A percentile compares a stretch with the other conserved stretches of the same genome.
Evolutionary conservation across 2,113 vertebrate genomes (phyloP).

Genomic region (Hydrolagus affinis): DNA sequence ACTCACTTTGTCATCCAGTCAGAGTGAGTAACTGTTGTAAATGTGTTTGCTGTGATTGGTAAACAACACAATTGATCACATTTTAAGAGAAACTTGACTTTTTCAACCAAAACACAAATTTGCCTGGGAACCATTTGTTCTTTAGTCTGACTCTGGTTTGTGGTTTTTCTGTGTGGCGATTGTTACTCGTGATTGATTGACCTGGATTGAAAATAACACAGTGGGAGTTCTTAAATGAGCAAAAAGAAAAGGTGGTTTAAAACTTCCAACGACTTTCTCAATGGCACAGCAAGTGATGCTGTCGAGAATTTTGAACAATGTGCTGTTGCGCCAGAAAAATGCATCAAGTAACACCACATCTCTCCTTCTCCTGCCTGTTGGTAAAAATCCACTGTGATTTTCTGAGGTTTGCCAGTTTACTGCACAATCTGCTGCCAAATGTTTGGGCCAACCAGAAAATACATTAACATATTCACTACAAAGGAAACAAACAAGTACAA

Average conservation of each 20-base stretch:
- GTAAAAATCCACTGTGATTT: background rate
- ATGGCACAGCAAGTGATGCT: background rate
- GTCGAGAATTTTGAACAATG: background rate
- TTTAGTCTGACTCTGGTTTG: background rate
- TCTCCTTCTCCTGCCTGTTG: background rate
- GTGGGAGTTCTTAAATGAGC: constrained; percentile 1
- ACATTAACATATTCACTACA: background rate
- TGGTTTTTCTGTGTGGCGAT: background rate
- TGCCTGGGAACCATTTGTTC: background rate
- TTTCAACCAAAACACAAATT: background rate
- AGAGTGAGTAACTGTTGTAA: background rate
- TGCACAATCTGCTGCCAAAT: background rate
- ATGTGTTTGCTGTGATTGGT: constrained; percentile 10
- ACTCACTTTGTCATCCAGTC: background rate
- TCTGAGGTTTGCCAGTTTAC: background rate
- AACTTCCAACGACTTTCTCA: background rate
- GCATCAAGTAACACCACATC: background rate
- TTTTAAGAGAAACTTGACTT: background rate
- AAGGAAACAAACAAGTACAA: background rate
- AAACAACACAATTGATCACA: background rate
- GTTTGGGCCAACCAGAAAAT: background rate
- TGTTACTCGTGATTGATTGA: constrained; percentile 16
- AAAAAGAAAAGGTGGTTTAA: constrained; percentile 2
- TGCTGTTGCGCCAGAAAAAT: background rate
- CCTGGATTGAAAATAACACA: constrained; percentile 2